Evolutionary conservation across 2,113 vertebrate species (phyloP), one percentile per base, ranked within the genome.

Genomic region (Edolisoma coerulescens): DNA sequence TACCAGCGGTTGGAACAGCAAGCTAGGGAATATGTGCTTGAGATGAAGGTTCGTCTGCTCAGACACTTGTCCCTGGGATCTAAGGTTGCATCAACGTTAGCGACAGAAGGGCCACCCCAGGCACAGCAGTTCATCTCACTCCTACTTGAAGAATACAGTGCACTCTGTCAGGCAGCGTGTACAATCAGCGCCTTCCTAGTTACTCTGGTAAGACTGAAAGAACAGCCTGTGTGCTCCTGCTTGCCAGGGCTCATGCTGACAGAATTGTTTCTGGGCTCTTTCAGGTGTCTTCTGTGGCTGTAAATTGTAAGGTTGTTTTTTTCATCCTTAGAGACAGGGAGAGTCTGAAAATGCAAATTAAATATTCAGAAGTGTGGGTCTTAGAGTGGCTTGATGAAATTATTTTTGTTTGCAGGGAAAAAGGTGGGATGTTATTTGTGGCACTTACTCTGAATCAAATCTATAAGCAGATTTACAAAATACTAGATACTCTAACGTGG

Each of bases 1-100:
- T 99, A 99, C 95, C 99, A 99, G 84, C 98, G 99, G 23, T 84
- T 99, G 96, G 99, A 99, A 71, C 99, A 99, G 96, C 99, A 99
- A 92, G 99, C 99, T 16, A 97, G 99, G 24, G 99, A 99, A 73
- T 99, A 99, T 1, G 99, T 99, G 75, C 98, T 99, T 63, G 99
- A 99, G 96, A 99, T 99, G 99, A 99, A 99, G 96, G 99, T 99
- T 76, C 99, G 99, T 37, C 98, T 99, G 44, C 98, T 99, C 75
- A 99, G 99, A 93, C 99, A 99, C 95, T 96, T 99, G 54, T 99
- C 99, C 0, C 91, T 98, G 13, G 98, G 99, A 12, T 98, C 99
- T 16, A 99, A 99, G 90, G 98, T 98, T 17, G 75, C 96, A 37
- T 97, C 97, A 2, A 97, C 98, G 0, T 96, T 97, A 2, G 97